phyloP scores from a whole-genome alignment of 2,797 vertebrate species.

The Alectoris magna region DNA sequence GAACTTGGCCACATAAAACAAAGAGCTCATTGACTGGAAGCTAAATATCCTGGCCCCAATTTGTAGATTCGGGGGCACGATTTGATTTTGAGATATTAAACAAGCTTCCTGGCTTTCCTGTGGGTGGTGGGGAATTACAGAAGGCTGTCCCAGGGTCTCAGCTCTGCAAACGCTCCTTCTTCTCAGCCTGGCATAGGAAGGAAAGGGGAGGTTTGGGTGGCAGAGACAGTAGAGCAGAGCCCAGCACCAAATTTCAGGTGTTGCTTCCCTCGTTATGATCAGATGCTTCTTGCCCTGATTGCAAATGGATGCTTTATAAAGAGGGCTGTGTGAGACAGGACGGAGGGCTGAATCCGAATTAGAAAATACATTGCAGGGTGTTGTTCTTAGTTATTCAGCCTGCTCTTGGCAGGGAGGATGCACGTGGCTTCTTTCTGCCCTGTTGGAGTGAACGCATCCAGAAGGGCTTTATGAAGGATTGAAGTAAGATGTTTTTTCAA shows the following conservation, averaged over 20 bases:
- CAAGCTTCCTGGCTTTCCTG: background rate
- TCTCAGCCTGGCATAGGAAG: fast-evolving
- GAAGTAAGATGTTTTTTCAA: background rate
- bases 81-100: background rate
- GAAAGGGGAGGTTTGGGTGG: fast-evolving
- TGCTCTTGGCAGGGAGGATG: background rate
- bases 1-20: background rate
- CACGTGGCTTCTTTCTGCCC: slow-evolving; percentile 13
- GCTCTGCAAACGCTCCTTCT: background rate
- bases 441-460: background rate
- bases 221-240: background rate
- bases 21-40: background rate
- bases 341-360: background rate
- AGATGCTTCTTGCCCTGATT: background rate
- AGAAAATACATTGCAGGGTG: background rate
- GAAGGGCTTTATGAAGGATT: background rate
- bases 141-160: background rate
- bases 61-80: fast-evolving
- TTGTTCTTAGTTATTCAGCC: background rate
- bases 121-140: background rate
- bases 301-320: too few relatives aligned
- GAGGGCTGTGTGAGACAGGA: background rate
- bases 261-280: fast-evolving
- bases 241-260: background rate
- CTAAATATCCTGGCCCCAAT: background rate